phyloP scores from a whole-genome alignment of 2,797 vertebrate species.

The Kryptolebias ocellatus region DNA sequence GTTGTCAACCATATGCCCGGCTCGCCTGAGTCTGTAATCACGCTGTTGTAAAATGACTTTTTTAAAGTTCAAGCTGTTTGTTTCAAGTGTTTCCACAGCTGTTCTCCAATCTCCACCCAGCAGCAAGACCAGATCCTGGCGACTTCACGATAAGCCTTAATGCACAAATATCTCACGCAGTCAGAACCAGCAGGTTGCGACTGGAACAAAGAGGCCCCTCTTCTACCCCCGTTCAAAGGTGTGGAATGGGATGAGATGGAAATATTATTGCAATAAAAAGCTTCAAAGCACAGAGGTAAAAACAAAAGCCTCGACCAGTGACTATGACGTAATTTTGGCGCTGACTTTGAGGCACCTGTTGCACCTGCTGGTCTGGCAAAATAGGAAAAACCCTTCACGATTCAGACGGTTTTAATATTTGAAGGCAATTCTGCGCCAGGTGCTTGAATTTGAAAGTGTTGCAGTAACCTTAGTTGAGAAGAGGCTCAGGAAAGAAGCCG shows the following conservation, averaged over 20 bases:
- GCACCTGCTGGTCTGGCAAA: slow-evolving; percentile 16
- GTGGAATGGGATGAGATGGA: slow-evolving; percentile 54
- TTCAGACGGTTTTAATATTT: slow-evolving; percentile 1
- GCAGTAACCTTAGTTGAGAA: neutral
- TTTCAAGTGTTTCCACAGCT: slow-evolving; percentile 66
- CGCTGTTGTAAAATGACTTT: slow-evolving; percentile 65
- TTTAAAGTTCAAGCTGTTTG: slow-evolving; percentile 62
- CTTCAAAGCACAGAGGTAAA: slow-evolving; percentile 38
- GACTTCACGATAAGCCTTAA: slow-evolving; percentile 36
- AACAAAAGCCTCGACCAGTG: slow-evolving; percentile 34
- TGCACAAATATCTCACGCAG: slow-evolving; percentile 37
- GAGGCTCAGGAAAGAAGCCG: neutral
- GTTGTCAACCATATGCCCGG: slow-evolving; percentile 65
- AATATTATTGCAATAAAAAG: slow-evolving; percentile 62
- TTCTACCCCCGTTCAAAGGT: slow-evolving; percentile 18
- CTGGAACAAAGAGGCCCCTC: slow-evolving; percentile 19
- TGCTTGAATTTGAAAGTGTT: neutral
- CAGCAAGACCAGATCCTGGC: slow-evolving; percentile 17
- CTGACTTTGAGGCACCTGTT: slow-evolving; percentile 40
- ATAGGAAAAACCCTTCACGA: slow-evolving; percentile 10
- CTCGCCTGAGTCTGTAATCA: slow-evolving; percentile 67
- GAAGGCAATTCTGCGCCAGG: neutral
- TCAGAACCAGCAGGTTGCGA: slow-evolving; percentile 35
- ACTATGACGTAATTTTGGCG: slow-evolving; percentile 24
- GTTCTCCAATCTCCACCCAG: slow-evolving; percentile 48